Conservation (phyloP, 2,797 vertebrate species). For the Poecilia velifera region DNA sequence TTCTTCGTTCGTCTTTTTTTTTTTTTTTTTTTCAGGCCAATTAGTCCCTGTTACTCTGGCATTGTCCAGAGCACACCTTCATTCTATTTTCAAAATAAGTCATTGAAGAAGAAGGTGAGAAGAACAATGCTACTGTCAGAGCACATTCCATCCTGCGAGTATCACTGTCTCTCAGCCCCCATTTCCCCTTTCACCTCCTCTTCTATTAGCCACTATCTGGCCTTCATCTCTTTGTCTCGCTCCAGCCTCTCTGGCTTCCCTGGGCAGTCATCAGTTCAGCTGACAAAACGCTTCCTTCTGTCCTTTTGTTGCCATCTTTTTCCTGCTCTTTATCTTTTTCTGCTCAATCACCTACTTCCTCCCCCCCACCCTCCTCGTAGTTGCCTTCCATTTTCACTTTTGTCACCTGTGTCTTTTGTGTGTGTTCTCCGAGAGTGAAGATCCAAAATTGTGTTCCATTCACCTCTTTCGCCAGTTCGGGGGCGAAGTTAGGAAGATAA, state of each 20-base stretch:
- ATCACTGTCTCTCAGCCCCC: conserved; percentile 21
- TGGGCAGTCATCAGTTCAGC: conserved; percentile 10
- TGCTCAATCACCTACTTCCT: not conserved
- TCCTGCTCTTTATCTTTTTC: not conserved
- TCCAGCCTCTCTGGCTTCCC: not conserved
- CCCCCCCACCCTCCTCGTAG: not conserved
- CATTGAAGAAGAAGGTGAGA: conserved; percentile 47
- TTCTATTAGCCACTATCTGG: conserved; percentile 18
- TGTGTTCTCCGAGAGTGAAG: not conserved
- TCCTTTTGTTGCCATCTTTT: not conserved
- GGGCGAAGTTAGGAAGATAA: not conserved
- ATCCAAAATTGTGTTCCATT: not conserved
- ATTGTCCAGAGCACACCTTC: conserved; percentile 20
- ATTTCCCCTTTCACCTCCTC: conserved; percentile 37
- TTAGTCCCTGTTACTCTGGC: not conserved
- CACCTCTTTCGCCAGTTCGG: not conserved
- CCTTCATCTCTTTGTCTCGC: not conserved
- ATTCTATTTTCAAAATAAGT: conserved; percentile 18
- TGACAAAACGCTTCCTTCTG: conserved; percentile 20
- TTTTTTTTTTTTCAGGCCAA: conserved; percentile 7
- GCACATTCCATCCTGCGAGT: conserved; percentile 26
- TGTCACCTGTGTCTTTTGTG: not conserved
- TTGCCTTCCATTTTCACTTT: not conserved
- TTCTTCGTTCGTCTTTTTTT: not conserved
- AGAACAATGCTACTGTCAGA: conserved; percentile 32